A percentile compares a stretch with the other conserved stretches of the same genome.
These are phyloP conservation scores for Cynopterus sphinx DNA, from an alignment of 2,797 vertebrate genomes.

Conservation along the genomic window DNA sequence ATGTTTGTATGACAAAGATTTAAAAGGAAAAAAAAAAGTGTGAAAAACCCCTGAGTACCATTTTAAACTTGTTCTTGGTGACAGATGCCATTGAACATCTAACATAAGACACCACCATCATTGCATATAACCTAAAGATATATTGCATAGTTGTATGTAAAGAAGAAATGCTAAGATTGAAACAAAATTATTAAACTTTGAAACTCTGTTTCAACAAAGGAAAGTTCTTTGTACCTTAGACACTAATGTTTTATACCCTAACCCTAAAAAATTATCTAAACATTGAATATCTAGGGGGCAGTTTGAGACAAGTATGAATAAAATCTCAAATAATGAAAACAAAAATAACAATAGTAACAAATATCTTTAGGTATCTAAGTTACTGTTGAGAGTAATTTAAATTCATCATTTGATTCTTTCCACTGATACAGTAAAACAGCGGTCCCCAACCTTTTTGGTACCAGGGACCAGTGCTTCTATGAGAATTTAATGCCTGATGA, in stretches of 20 bases:
- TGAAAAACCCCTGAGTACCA: neutral
- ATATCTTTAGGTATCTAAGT: too few relatives aligned
- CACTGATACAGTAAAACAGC: too few relatives aligned
- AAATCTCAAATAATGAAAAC: neutral
- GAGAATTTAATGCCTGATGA: too few relatives aligned
- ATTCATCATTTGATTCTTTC: too few relatives aligned
- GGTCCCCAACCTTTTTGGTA: too few relatives aligned
- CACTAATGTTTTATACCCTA: neutral
- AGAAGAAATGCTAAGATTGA: neutral
- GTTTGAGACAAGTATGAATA: neutral
- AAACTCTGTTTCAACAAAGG: slow-evolving; percentile 22
- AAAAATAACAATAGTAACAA: neutral
- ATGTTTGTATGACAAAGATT: slow-evolving; percentile 1
- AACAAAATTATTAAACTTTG: neutral
- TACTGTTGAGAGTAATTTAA: too few relatives aligned
- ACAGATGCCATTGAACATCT: neutral
- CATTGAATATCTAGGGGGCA: neutral
- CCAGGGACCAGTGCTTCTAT: too few relatives aligned
- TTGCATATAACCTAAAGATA: neutral
- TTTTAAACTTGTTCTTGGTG: neutral
- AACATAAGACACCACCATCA: neutral
- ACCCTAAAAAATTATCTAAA: neutral
- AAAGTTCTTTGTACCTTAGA: neutral
- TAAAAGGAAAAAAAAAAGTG: neutral
- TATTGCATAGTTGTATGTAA: neutral